Conservation (phyloP, 2,888 invertebrate species). For the Colostygia pectinataria region DNA sequence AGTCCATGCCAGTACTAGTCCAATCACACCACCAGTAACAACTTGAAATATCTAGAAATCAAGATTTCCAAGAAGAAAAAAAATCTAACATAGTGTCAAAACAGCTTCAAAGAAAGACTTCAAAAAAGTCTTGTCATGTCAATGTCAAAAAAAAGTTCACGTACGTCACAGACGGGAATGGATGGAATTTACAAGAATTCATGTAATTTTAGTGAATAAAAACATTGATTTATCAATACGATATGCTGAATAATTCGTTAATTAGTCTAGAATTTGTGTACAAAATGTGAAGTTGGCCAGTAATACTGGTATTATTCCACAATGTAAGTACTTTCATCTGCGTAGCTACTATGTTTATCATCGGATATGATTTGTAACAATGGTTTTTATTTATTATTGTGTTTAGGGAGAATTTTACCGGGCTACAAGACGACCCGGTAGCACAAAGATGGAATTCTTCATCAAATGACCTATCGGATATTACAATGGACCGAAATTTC, state of each 20-base stretch:
- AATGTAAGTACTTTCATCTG: conserved; percentile 62
- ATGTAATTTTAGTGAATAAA: too few relatives aligned
- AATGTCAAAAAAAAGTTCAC: too few relatives aligned
- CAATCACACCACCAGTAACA: too few relatives aligned
- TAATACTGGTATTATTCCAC: conserved; percentile 42
- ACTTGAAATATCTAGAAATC: too few relatives aligned
- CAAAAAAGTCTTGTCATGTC: too few relatives aligned
- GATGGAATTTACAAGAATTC: too few relatives aligned
- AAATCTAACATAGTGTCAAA: too few relatives aligned
- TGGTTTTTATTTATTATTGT: conserved; percentile 35
- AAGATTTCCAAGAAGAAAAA: too few relatives aligned
- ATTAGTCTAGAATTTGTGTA: conserved; percentile 40
- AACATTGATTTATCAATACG: conserved; percentile 43
- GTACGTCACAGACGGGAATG: too few relatives aligned
- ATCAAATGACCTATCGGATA: conserved; percentile 84
- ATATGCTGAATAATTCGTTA: conserved; percentile 46
- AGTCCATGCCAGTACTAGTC: too few relatives aligned
- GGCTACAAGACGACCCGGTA: conserved; percentile 57
- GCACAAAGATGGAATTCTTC: conserved; percentile 84
- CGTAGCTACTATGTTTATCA: conserved; percentile 55
- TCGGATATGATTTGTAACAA: conserved; percentile 42
- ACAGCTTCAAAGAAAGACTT: too few relatives aligned
- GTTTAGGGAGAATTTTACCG: conserved; percentile 67
- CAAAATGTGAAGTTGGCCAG: conserved; percentile 61
- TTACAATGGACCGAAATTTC: conserved; percentile 89